Base-by-base conservation (phyloP, 2,888 invertebrate genomes). In the Sarcophaga variegata region DNA sequence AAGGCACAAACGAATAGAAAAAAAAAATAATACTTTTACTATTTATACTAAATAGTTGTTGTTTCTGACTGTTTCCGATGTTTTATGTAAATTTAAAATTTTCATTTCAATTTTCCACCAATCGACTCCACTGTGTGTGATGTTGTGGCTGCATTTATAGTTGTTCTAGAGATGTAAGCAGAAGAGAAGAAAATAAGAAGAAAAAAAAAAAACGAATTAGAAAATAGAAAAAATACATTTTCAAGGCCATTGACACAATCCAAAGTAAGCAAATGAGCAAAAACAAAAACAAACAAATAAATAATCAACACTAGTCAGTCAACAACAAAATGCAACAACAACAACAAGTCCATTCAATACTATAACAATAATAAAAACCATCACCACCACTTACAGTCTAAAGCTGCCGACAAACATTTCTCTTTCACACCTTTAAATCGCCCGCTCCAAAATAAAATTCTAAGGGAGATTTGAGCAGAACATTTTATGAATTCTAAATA, bases 171-270 rank as follows among this genome's bases (percentile, higher is more conserved):
- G 60, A 60, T 60, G n/a, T 37, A 37, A 60, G 12, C 67, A 70
- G 70, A 6, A 60, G 1, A 37, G 14, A 72, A 45, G 45, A 20
- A 45, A 62, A 37, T 49, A 72, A 60, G 67, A 83, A 72, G 64
- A 59, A 45, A 12, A 78, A 37, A 67, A 70, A 66, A 70, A 66
- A 20, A 14, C 37, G 37, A 37, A 45, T 59, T 59, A n/a, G 59
- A 59, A n/a, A 37, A 60, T 66, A 49, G 45, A 75, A 67, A 71
- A 83, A 77, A 80, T 81, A 20, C 78, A 76, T 79, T 79, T 87
- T 87, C 87, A 87, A 84, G 87, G 87, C 87, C 87, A 87, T 78
- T 82, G 81, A 79, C 81, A 76, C 81, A 84, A 82, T 71, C 71
- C 81, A 66, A 87, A 81, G 87, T 81, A 87, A 84, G 81, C 81